Percentiles rank a stretch among this genome's conserved stretches.
Evolutionary conservation across 2,113 vertebrate species (phyloP).

Genomic region (Pogona vitticeps): DNA sequence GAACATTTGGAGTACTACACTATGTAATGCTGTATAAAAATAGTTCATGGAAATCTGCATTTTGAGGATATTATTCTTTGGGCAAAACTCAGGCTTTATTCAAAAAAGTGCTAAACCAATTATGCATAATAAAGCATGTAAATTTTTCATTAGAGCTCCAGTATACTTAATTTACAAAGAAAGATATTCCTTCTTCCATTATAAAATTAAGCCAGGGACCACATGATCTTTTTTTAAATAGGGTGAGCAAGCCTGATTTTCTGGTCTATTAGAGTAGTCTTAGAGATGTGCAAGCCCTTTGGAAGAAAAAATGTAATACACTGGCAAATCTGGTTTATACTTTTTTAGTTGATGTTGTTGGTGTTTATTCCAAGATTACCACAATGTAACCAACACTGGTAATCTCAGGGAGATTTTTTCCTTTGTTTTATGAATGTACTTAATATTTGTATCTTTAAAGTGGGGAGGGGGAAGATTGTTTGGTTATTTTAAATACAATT

Average conservation of each 20-base stretch:
- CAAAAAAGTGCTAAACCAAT: constrained; percentile 17
- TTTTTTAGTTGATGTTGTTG: constrained; percentile 47
- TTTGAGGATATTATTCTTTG: constrained; percentile 40
- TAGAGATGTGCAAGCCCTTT: constrained; percentile 35
- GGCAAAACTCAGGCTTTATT: constrained; percentile 46
- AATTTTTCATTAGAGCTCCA: constrained; percentile 43
- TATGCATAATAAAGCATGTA: constrained; percentile 29
- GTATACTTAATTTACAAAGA: constrained; percentile 24
- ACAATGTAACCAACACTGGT: constrained; percentile 64
- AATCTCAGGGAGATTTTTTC: constrained; percentile 72
- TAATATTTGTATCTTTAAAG: constrained; percentile 64
- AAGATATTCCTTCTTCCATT: constrained; percentile 34
- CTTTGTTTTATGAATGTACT: constrained; percentile 76
- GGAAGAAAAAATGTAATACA: constrained; percentile 40
- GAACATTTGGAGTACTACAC: constrained; percentile 37
- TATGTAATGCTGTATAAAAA: constrained; percentile 30
- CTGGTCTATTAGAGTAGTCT: constrained; percentile 21
- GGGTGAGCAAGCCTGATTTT: constrained; percentile 54
- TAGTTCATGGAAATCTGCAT: constrained; percentile 27
- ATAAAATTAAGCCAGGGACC: constrained; percentile 31
- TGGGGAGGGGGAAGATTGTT: constrained; percentile 40
- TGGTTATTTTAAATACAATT: constrained; percentile 64
- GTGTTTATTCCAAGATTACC: constrained; percentile 70
- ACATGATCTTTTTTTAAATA: constrained; percentile 44
- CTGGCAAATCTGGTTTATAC: constrained; percentile 48